Conservation (phyloP, 2,888 invertebrate genomes). For the Carpatolechia fugitivella region DNA sequence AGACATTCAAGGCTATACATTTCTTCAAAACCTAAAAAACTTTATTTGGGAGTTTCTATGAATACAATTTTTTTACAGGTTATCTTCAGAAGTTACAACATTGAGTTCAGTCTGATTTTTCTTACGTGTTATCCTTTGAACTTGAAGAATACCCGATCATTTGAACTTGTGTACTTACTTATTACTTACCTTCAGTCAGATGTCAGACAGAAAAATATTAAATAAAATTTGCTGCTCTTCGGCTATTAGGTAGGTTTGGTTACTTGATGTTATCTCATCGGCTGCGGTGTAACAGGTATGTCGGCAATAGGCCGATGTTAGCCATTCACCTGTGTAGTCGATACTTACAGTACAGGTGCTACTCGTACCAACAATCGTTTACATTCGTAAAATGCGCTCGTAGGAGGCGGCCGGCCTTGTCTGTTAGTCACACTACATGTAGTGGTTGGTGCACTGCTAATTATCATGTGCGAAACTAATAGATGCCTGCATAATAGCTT, state of each 20-base stretch:
- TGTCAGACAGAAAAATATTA: no score
- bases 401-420: constrained; percentile 61
- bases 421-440: constrained; percentile 28
- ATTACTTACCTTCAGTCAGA: no score
- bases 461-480: constrained; percentile 16
- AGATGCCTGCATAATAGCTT: background rate
- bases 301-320: constrained; percentile 29
- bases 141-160: no score
- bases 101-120: no score
- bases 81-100: no score
- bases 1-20: background rate
- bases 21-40: background rate
- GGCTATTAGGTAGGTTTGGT: background rate
- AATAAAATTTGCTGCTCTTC: no score
- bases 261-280: constrained; percentile 16
- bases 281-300: constrained; percentile 20
- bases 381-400: constrained; percentile 35
- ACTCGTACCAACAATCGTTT: constrained; percentile 26
- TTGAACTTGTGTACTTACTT: no score
- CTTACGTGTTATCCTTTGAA: no score
- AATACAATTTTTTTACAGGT: no score
- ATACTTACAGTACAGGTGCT: constrained; percentile 22
- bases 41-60: no score
- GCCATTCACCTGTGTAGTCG: constrained; percentile 41
- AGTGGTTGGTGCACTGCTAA: constrained; percentile 27